Conservation (phyloP, 1,140 invertebrate species). For the Drosophila nigromelanica region DNA sequence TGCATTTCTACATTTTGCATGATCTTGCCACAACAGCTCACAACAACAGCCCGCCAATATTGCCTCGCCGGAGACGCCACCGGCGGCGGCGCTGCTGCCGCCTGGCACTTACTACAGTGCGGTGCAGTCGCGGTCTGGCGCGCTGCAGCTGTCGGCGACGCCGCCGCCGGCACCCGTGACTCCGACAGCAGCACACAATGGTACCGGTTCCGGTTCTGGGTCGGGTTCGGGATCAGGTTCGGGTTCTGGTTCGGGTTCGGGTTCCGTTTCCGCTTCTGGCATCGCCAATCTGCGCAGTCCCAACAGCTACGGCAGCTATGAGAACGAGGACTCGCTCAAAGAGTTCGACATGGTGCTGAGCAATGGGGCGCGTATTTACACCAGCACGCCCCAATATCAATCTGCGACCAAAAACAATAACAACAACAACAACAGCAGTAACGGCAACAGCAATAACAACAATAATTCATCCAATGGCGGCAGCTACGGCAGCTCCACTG, state of each 20-base stretch:
- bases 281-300: conserved; percentile 65
- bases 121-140: conserved; percentile 39
- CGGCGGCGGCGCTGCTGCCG: conserved; percentile 31
- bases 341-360: conserved; percentile 72
- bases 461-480: conserved; percentile 33
- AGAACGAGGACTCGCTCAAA: conserved; percentile 80
- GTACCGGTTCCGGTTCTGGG: conserved; percentile 34
- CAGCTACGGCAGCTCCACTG: conserved; percentile 10
- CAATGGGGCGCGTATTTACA: conserved; percentile 47
- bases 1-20: neutral
- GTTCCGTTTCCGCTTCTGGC: conserved; percentile 3
- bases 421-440: conserved; percentile 32
- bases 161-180: conserved; percentile 63
- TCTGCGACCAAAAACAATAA: conserved; percentile 37
- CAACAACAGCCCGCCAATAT: conserved; percentile 54
- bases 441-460: conserved; percentile 17
- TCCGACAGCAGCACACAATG: conserved; percentile 53
- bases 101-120: conserved; percentile 49
- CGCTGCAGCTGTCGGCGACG: conserved; percentile 50
- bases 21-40: conserved; percentile 22
- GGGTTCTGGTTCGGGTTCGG: conserved; percentile 17
- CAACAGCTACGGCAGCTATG: conserved; percentile 77
- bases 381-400: conserved; percentile 71
- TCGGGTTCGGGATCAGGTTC: too few species aligned
- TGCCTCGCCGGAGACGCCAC: conserved; percentile 54